A percentile compares a stretch with the other conserved stretches of the same genome.
These are phyloP conservation scores for Augochlora pura DNA, from an alignment of 1,140 invertebrate species.

Conservation along the genomic window DNA sequence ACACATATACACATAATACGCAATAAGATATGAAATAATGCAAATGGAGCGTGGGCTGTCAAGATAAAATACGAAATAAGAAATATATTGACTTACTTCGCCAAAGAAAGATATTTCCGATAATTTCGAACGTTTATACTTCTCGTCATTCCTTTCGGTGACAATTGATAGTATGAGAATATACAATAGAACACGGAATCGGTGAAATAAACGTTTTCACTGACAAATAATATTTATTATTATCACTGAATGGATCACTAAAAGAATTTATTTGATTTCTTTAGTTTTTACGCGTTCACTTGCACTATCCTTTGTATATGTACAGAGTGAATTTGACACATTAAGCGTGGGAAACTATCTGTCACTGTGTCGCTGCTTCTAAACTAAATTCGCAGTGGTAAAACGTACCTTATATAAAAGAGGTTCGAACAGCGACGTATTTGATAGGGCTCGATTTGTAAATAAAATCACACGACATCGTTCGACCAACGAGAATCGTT, in stretches of 20 bases:
- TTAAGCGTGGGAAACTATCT: too few relatives aligned
- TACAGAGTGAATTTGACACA: not conserved
- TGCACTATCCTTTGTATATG: too few relatives aligned
- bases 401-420: constrained; percentile 20
- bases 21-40: too few relatives aligned
- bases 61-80: not conserved
- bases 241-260: not conserved
- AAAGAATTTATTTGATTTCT: not conserved
- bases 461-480: constrained; percentile 10
- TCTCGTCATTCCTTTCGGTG: not conserved
- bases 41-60: too few relatives aligned
- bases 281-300: not conserved
- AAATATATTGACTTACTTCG: constrained; percentile 10
- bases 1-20: too few relatives aligned
- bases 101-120: constrained; percentile 14
- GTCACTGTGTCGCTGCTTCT: not conserved
- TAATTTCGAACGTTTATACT: not conserved
- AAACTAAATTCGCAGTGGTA: not conserved
- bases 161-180: not conserved
- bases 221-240: not conserved
- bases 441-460: constrained; percentile 1
- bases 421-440: not conserved
- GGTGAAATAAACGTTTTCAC: not conserved
- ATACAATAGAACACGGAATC: not conserved
- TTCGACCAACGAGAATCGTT: constrained; percentile 9